phyloP scores from a whole-genome alignment of 2,797 vertebrate genomes.

The Crocodylus rhombifer region DNA sequence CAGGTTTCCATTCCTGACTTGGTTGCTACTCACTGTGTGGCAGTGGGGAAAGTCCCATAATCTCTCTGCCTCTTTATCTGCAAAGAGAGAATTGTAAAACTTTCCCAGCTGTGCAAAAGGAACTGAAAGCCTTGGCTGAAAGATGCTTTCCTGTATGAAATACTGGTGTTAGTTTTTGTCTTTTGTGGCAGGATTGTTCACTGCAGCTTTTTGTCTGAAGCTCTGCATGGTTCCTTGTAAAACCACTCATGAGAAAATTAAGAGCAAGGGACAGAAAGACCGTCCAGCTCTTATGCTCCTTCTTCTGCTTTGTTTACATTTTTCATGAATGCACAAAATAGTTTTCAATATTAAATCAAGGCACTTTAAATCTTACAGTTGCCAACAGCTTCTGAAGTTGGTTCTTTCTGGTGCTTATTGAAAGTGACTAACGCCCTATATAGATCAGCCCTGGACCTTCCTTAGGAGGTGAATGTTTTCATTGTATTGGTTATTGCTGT shows the following conservation, averaged over 20 bases:
- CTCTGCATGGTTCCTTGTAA: neutral
- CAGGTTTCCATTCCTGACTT: slow-evolving; percentile 12
- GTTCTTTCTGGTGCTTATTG: neutral
- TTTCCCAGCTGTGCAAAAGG: neutral
- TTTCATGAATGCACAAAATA: slow-evolving; percentile 47
- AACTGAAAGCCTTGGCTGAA: slow-evolving; percentile 10
- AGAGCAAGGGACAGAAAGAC: neutral
- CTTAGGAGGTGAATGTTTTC: neutral
- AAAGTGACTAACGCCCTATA: neutral
- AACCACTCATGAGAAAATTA: neutral
- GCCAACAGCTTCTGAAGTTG: neutral
- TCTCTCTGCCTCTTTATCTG: neutral
- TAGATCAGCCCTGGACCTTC: neutral
- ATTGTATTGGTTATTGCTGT: fast-evolving
- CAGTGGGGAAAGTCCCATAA: neutral
- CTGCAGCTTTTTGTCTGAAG: neutral
- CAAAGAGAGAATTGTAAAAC: neutral
- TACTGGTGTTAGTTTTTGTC: slow-evolving; percentile 23
- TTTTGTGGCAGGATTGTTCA: neutral
- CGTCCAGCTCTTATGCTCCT: neutral
- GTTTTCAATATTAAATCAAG: slow-evolving; percentile 41
- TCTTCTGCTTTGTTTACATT: slow-evolving; percentile 22
- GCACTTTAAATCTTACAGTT: neutral
- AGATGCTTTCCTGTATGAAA: slow-evolving; percentile 22
- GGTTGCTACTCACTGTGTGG: neutral